phyloP scores from a whole-genome alignment of 2,797 vertebrate species.

The Rhincodon typus region DNA sequence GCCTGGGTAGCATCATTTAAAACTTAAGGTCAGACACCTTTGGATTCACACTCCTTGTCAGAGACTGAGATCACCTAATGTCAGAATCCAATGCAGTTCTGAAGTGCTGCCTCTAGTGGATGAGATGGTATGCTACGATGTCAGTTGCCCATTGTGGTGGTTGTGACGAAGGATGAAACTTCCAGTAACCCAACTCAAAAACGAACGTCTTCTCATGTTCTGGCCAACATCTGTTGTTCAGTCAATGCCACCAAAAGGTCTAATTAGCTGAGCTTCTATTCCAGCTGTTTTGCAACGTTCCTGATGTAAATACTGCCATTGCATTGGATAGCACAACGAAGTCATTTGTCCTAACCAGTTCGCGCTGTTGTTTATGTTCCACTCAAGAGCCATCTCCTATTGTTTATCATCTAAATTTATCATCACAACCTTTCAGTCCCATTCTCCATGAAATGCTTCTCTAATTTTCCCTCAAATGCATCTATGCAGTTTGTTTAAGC shows the following conservation, averaged over 20 bases:
- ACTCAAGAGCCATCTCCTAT: no score
- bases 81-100: neutral
- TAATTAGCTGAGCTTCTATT: neutral
- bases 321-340: no score
- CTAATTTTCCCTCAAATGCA: no score
- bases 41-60: neutral
- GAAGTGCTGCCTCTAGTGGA: neutral
- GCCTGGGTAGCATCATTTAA: neutral
- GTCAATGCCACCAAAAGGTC: neutral
- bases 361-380: no score
- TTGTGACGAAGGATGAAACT: neutral
- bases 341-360: no score
- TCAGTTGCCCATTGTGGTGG: neutral
- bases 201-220: neutral
- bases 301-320: neutral
- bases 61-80: neutral
- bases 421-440: no score
- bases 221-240: neutral
- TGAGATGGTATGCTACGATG: neutral
- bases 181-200: neutral
- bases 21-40: neutral
- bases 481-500: no score
- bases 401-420: no score
- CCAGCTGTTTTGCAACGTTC: neutral
- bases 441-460: no score